Evolutionary conservation across 30 jellyfish, hydroid and myxozoan species (phyloP), one percentile per base, ranked within the genome.

Genomic region (Cassiopea andromeda): DNA sequence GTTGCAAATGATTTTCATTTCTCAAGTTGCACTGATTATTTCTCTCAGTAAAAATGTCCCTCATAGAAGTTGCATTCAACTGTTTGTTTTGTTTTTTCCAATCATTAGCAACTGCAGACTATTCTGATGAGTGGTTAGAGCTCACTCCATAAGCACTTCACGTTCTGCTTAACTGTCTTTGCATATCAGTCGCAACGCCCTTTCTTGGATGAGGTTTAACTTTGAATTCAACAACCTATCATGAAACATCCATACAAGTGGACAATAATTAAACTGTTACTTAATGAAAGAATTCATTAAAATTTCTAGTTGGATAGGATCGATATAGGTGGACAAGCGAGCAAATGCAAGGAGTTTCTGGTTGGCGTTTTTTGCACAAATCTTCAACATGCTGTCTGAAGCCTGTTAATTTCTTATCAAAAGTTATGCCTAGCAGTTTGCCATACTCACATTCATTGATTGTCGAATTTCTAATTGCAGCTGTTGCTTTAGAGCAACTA

Each of bases 351-450:
- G 64, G 66, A 48, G 46, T 60, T 38, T 46, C 60, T 81, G 59
- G 59, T 60, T 80, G 89, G 89, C 83, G 60, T 38, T 80, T 78
- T 80, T 80, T 77, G 73, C n/a, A n/a, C 87, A 50, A 0, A 77
- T 83, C 91, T 66, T 6, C 85, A 54, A 45, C 91, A 83, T 64
- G 84, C 74, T 83, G 1, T 83, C 85, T 83, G 91, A 83, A 69
- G 85, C 91, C 66, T 27, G 0, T 54, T 83, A 83, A 74, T 48
- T 83, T 83, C 91, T 64, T 83, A 83, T 83, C 83, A 83, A 83
- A 59, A 83, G 91, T 48, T 17, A 66, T 60, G 74, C 84, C 46
- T 57, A 81, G 60, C 89, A 81, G 82, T 61, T 60, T 81, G 57
- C 59, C 81, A 61, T 81, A 81, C 57, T 81, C 89, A 81, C 89